A percentile compares a stretch with the other conserved stretches of the same genome.
Conservation (phyloP, 2,797 vertebrate species). For the Labroides dimidiatus region DNA sequence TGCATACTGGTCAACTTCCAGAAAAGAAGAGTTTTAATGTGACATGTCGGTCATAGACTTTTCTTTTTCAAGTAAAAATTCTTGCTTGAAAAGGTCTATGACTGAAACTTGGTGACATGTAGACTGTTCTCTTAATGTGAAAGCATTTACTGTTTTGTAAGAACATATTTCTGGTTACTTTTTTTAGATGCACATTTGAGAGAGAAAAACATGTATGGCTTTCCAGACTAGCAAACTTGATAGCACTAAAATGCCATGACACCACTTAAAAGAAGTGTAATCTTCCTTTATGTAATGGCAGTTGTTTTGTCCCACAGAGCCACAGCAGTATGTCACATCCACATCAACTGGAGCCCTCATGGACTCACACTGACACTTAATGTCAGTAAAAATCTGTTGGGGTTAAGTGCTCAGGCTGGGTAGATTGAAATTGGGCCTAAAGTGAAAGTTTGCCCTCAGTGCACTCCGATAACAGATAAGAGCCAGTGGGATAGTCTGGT, state of each 20-base stretch:
- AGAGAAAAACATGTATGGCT: background rate
- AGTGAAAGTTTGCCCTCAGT: conserved; percentile 1
- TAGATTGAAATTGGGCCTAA: background rate
- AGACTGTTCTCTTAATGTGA: no score
- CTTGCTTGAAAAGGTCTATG: no score
- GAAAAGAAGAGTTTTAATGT: no score
- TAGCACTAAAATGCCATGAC: background rate
- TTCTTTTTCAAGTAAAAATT: no score
- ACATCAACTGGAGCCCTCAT: background rate
- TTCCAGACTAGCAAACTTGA: background rate
- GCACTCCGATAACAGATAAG: background rate
- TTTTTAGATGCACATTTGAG: no score
- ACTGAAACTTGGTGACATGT: no score
- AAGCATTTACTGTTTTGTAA: no score
- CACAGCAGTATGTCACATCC: background rate
- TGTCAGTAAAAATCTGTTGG: background rate
- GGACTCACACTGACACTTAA: background rate
- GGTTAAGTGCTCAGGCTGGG: background rate
- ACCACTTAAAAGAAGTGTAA: background rate
- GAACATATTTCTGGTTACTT: no score
- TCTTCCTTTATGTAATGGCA: no score
- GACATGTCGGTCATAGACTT: no score
- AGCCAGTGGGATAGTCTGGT: conserved; percentile 3
- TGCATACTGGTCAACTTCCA: no score
- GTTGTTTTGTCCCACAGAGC: no score